phyloP scores from a whole-genome alignment of 2,888 invertebrate species.

The Scaptomyza tumidula region DNA sequence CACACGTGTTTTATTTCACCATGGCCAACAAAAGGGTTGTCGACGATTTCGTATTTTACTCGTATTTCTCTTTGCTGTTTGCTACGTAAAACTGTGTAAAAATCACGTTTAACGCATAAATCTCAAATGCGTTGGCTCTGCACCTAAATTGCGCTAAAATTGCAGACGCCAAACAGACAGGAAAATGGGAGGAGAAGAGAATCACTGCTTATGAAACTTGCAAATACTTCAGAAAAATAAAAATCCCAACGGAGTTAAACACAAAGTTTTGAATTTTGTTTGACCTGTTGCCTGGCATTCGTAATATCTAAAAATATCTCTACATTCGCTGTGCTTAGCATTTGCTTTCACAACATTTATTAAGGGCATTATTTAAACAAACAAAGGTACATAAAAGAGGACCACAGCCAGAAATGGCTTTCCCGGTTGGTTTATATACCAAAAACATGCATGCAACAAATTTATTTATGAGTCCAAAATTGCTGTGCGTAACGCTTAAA shows the following conservation, averaged over 20 bases:
- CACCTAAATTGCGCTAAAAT: conserved; percentile 33
- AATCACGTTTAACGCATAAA: conserved; percentile 70
- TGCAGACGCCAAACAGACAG: conserved; percentile 31
- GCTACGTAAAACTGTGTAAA: conserved; percentile 46
- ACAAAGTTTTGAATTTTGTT: conserved; percentile 5
- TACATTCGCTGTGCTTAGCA: not conserved
- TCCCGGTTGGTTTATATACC: conserved; percentile 5
- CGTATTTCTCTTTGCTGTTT: conserved; percentile 25
- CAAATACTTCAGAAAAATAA: not conserved
- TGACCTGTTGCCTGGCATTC: conserved; percentile 8
- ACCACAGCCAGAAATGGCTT: conserved; percentile 7
- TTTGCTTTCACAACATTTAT: not conserved
- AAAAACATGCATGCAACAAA: conserved; percentile 23
- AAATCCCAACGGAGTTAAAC: conserved; percentile 3
- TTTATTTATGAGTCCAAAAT: conserved; percentile 21
- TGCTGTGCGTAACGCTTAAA: not conserved
- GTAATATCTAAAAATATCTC: conserved; percentile 20
- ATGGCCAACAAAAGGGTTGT: not conserved
- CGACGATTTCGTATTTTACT: conserved; percentile 8
- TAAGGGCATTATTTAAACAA: not conserved
- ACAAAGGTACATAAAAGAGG: not conserved
- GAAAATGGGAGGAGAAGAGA: not conserved
- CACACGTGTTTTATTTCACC: conserved; percentile 36
- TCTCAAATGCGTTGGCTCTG: conserved; percentile 35
- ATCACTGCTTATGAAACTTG: conserved; percentile 9